phyloP scores from a whole-genome alignment of 2,888 invertebrate species.

The Asteroscopus sphinx region DNA sequence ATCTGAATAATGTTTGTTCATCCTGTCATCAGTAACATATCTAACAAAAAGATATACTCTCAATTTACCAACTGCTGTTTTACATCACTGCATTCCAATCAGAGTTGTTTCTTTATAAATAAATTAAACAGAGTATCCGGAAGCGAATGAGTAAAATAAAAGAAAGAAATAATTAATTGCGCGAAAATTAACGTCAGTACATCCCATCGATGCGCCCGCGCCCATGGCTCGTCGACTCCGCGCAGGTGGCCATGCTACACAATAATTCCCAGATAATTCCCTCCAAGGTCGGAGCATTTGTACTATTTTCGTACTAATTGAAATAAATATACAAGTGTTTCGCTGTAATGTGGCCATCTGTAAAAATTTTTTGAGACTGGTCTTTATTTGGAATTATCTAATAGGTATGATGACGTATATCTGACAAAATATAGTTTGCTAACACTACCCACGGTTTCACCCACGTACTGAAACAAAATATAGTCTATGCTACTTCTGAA shows the following conservation, averaged over 20 bases:
- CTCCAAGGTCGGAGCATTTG: conserved; percentile 58
- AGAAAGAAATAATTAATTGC: conserved; percentile 11
- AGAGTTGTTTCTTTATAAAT: conserved; percentile 11
- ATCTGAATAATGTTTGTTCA: conserved; percentile 10
- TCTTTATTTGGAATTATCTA: too few species aligned
- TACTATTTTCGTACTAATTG: conserved; percentile 69
- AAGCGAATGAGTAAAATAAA: conserved; percentile 10
- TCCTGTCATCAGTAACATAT: conserved; percentile 1
- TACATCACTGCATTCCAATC: conserved; percentile 11
- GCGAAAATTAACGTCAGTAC: conserved; percentile 26
- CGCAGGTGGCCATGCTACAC: conserved; percentile 47
- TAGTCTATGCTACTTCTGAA: too few species aligned
- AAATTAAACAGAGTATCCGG: conserved; percentile 15
- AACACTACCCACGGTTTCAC: too few species aligned
- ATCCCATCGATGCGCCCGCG: conserved; percentile 21
- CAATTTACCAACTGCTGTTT: conserved; percentile 3
- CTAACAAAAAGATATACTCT: conserved; percentile 11
- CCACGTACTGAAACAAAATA: too few species aligned
- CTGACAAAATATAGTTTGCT: too few species aligned
- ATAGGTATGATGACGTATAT: too few species aligned
- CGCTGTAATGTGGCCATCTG: conserved; percentile 45
- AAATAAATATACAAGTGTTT: conserved; percentile 66
- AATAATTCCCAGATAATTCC: conserved; percentile 53
- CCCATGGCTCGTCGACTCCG: conserved; percentile 10
- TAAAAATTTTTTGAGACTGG: conserved; percentile 27